Conservation (phyloP, 2,888 invertebrate species). For the Heliconius ethilla region DNA sequence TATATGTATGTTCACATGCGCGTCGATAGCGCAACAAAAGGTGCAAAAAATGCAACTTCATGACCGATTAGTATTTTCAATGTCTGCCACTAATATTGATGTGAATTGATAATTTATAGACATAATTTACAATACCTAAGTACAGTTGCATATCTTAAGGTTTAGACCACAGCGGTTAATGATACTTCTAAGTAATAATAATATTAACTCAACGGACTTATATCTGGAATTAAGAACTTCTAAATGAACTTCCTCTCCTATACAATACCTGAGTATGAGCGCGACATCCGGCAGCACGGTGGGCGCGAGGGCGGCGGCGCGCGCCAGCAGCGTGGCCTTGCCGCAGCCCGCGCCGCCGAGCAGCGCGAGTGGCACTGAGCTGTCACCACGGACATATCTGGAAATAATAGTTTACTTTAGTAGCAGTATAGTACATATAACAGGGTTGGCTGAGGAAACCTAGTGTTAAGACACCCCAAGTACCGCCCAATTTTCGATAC, state of each 20-base stretch:
- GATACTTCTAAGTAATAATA: not conserved
- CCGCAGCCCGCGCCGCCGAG: slow-evolving; percentile 92
- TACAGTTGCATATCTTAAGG: too few species aligned
- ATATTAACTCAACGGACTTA: not conserved
- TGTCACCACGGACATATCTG: slow-evolving; percentile 85
- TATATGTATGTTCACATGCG: too few species aligned
- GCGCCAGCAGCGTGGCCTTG: slow-evolving; percentile 90
- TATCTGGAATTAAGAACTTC: too few species aligned
- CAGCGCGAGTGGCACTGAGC: slow-evolving; percentile 85
- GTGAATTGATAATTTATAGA: too few species aligned
- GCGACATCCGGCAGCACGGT: slow-evolving; percentile 84
- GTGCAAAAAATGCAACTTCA: not conserved
- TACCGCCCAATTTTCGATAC: too few species aligned
- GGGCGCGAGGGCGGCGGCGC: slow-evolving; percentile 85
- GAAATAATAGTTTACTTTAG: not conserved
- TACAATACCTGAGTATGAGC: slow-evolving; percentile 68
- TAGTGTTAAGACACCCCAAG: not conserved
- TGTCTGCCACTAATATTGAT: too few species aligned
- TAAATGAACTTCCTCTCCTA: too few species aligned
- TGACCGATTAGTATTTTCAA: not conserved
- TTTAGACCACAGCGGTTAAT: not conserved
- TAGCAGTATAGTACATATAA: too few species aligned
- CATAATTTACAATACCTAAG: too few species aligned
- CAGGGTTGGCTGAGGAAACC: not conserved
- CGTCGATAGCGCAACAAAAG: too few species aligned